Evolutionary conservation across 2,113 vertebrate species (phyloP).

Genomic region (Anolis carolinensis): DNA sequence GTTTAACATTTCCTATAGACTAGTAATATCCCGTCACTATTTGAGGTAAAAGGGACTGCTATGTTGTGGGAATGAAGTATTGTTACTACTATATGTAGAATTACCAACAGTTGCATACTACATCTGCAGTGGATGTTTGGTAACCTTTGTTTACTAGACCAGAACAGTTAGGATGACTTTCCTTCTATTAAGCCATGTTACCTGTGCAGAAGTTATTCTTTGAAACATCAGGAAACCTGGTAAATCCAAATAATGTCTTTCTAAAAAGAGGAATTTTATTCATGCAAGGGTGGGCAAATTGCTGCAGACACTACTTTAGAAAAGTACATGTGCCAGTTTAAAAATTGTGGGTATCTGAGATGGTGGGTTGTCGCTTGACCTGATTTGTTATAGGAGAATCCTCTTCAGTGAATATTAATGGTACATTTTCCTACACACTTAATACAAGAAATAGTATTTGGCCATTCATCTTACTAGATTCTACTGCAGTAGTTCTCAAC

Average conservation of each 20-base stretch:
- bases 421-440: background rate
- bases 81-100: background rate
- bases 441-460: background rate
- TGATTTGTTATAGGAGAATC: background rate
- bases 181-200: background rate
- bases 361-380: background rate
- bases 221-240: no score
- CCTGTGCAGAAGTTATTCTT: background rate
- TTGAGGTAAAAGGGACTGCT: background rate
- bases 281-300: background rate
- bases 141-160: background rate
- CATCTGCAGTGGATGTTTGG: no score
- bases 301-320: background rate
- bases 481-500: no score
- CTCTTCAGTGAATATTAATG: background rate
- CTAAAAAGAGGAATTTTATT: background rate
- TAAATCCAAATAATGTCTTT: no score
- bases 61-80: background rate
- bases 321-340: background rate
- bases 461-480: background rate
- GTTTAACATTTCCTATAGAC: background rate
- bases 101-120: no score
- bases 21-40: no score
- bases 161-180: background rate
- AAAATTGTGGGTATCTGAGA: background rate